phyloP scores from a whole-genome alignment of 2,113 vertebrate genomes.

The Gymnorhina tibicen region DNA sequence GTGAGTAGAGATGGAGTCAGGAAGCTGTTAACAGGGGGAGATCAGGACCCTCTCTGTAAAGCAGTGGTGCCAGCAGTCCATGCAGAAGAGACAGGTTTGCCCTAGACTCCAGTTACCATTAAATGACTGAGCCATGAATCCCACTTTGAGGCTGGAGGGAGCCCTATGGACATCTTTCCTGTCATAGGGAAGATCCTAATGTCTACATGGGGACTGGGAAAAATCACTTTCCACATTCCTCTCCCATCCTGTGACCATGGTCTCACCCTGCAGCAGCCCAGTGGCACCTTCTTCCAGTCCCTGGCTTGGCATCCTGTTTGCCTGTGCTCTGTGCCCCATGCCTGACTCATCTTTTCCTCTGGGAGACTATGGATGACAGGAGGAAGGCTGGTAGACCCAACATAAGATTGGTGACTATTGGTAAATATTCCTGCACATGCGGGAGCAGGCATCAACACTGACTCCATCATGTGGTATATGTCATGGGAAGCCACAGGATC shows the following conservation, averaged over 20 bases:
- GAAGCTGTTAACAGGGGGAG: background rate
- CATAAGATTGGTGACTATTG: background rate
- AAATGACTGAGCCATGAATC: background rate
- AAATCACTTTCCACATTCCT: background rate
- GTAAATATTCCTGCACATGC: accelerated
- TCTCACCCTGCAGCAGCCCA: background rate
- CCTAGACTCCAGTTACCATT: background rate
- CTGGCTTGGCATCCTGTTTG: background rate
- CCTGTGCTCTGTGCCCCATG: accelerated
- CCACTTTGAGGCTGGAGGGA: background rate
- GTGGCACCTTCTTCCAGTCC: background rate
- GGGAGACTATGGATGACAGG: background rate
- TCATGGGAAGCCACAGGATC: background rate
- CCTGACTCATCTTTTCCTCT: background rate
- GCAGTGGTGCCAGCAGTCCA: background rate
- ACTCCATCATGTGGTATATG: background rate
- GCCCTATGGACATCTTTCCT: accelerated
- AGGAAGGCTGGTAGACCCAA: accelerated
- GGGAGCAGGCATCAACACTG: background rate
- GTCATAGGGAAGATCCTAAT: no score
- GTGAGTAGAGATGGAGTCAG: background rate
- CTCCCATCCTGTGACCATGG: no score
- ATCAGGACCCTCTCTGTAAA: background rate
- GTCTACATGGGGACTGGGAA: background rate
- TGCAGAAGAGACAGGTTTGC: background rate